Evolutionary conservation across 2,113 vertebrate genomes (phyloP).

Genomic region (Calonectris borealis): DNA sequence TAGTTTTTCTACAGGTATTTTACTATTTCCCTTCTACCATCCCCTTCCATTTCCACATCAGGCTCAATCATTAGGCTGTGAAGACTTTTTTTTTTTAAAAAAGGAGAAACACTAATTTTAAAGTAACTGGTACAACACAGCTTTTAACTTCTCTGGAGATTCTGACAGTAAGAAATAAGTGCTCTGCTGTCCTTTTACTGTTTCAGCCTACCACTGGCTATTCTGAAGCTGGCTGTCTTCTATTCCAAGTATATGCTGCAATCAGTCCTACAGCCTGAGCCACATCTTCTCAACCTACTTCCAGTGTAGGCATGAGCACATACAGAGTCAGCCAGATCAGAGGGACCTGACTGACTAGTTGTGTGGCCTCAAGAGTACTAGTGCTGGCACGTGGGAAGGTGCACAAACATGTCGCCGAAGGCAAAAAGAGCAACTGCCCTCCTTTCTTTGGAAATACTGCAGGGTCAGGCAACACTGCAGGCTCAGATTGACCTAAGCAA

Average conservation of each 20-base stretch:
- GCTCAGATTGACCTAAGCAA: not conserved
- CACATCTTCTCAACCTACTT: not conserved
- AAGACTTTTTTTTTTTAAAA: not conserved
- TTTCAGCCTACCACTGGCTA: not conserved
- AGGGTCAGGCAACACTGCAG: not conserved
- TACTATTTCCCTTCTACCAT: not conserved
- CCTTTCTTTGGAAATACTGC: not conserved
- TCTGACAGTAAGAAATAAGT: not conserved
- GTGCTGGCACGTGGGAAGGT: not conserved
- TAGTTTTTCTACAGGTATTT: not conserved
- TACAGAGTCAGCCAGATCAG: not conserved
- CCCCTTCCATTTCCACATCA: not conserved
- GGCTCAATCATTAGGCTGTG: not conserved
- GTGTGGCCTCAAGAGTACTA: not conserved
- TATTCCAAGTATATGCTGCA: not conserved
- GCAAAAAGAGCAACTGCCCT: not conserved
- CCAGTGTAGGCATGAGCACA: not conserved
- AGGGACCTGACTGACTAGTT: conserved; percentile 7
- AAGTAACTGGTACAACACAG: not conserved
- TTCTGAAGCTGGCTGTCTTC: not conserved
- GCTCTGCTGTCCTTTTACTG: not conserved
- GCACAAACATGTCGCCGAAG: not conserved
- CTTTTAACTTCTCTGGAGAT: not conserved
- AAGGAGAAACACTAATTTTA: not conserved
- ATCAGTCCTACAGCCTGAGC: not conserved